Evolutionary conservation across 2,888 invertebrate genomes (phyloP).

Genomic region (Drosophila picticornis): DNA sequence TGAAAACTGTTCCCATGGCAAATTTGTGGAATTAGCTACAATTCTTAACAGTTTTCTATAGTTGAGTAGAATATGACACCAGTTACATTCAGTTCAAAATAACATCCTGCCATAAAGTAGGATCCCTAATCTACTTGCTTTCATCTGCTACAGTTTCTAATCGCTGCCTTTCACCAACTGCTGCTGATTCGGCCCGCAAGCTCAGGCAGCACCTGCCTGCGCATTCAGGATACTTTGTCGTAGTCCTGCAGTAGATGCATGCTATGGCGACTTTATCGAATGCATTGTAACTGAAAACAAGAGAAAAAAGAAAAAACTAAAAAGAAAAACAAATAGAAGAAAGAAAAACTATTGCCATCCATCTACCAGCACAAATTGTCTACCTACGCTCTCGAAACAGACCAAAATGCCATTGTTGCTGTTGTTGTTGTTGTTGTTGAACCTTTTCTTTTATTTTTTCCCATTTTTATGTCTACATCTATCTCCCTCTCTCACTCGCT

Average conservation of each 20-base stretch:
- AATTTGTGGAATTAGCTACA: background rate
- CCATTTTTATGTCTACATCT: constrained; percentile 36
- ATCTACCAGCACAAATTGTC: constrained; percentile 48
- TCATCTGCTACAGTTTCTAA: constrained; percentile 45
- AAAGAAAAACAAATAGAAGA: background rate
- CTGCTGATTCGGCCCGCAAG: background rate
- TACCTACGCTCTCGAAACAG: constrained; percentile 64
- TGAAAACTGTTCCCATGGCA: constrained; percentile 10
- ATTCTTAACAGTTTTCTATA: background rate
- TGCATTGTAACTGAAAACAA: constrained; percentile 40
- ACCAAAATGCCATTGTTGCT: constrained; percentile 54
- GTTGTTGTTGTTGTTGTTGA: constrained; percentile 17
- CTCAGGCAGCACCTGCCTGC: constrained; percentile 39
- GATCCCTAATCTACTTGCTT: constrained; percentile 46
- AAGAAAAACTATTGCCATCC: constrained; percentile 28
- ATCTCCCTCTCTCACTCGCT: constrained; percentile 13
- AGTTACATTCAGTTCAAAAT: constrained; percentile 8
- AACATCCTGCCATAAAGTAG: constrained; percentile 37
- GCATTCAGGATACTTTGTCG: constrained; percentile 22
- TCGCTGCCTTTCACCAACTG: constrained; percentile 43
- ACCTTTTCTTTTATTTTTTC: constrained; percentile 52
- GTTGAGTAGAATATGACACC: background rate
- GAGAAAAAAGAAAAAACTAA: background rate
- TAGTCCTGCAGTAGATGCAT: constrained; percentile 11
- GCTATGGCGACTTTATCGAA: constrained; percentile 46